These are phyloP conservation scores for Corapipo altera DNA, from an alignment of 2,113 vertebrate genomes.

Conservation along the genomic window DNA sequence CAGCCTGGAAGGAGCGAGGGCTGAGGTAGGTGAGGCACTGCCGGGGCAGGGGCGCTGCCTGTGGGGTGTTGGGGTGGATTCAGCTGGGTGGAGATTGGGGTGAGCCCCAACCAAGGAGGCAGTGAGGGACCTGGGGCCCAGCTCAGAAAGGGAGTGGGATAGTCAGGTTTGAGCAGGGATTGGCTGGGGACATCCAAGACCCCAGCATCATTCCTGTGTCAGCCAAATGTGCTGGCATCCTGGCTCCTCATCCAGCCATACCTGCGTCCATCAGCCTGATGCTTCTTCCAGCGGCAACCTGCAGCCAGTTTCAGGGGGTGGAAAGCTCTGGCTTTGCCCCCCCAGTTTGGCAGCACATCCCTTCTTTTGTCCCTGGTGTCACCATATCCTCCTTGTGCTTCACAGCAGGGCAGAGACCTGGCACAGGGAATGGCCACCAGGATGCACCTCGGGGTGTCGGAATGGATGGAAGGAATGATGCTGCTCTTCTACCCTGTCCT, in stretches of 20 bases:
- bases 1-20: not conserved
- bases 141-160: not conserved
- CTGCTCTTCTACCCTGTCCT: not conserved
- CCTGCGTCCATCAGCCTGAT: accelerated
- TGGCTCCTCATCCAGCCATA: accelerated
- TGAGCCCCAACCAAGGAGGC: not conserved
- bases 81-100: not conserved
- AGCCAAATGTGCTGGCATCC: accelerated
- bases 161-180: not conserved
- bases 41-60: accelerated
- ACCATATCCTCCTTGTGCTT: not conserved
- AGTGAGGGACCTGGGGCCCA: not conserved
- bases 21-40: not conserved
- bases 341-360: not conserved
- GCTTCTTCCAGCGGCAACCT: not conserved
- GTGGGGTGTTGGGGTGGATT: accelerated
- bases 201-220: not conserved
- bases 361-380: not conserved
- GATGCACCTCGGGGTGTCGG: not conserved
- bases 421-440: not conserved
- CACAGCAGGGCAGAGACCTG: not conserved
- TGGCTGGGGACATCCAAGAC: not conserved
- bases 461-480: not conserved
- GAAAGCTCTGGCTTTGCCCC: not conserved
- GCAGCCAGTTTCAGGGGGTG: not conserved